Evolutionary conservation across 2,797 vertebrate species (phyloP).

Genomic region (Orestias chungarensis): DNA sequence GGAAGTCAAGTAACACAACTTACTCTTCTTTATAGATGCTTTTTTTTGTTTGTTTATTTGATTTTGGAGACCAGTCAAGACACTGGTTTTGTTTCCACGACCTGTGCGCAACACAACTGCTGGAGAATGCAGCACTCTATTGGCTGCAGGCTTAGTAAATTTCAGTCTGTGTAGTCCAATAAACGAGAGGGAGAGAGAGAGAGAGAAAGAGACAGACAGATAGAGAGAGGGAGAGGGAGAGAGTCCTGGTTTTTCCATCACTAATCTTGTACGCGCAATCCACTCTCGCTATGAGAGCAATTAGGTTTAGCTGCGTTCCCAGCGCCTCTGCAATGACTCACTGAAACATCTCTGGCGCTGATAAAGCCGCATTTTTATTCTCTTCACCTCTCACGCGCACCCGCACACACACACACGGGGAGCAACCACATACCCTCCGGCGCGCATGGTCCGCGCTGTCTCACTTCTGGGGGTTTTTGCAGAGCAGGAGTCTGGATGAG

Average conservation of each 20-base stretch:
- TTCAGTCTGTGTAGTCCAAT: conserved; percentile 82
- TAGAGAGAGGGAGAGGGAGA: conserved; percentile 48
- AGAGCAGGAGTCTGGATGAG: conserved; percentile 62
- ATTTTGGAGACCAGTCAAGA: neutral
- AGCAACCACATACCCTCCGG: conserved; percentile 63
- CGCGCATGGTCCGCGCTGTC: conserved; percentile 71
- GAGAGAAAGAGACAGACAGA: conserved; percentile 40
- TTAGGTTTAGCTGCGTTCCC: conserved; percentile 76
- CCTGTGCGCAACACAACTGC: neutral
- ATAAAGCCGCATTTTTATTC: conserved; percentile 59
- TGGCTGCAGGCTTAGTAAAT: conserved; percentile 91
- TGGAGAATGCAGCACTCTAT: conserved; percentile 80
- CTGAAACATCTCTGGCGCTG: conserved; percentile 61
- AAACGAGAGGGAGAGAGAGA: conserved; percentile 75
- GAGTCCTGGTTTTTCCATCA: conserved; percentile 76
- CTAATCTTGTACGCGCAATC: conserved; percentile 80
- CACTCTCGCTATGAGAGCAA: conserved; percentile 79
- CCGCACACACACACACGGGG: neutral
- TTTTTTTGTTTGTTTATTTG: too few relatives aligned
- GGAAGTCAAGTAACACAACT: too few relatives aligned
- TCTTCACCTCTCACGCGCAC: neutral
- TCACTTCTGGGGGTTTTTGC: conserved; percentile 75
- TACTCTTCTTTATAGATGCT: too few relatives aligned
- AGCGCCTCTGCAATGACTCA: conserved; percentile 74
- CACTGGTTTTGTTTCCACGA: neutral